A percentile compares a stretch with the other conserved stretches of the same genome.
phyloP scores from a whole-genome alignment of 1,140 invertebrate species.

The silkworm (Bombyx mori) region DNA sequence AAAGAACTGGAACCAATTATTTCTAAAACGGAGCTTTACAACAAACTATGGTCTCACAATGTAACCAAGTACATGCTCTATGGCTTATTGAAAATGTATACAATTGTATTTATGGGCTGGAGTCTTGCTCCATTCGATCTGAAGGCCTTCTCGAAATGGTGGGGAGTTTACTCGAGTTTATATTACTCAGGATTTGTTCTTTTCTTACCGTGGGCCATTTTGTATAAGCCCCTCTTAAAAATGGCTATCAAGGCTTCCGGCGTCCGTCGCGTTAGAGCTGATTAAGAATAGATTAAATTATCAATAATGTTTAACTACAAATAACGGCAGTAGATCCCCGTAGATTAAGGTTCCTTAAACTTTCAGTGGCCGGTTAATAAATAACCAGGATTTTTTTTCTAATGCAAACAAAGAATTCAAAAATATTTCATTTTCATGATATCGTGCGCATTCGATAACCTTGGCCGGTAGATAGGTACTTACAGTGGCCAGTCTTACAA shows the following conservation, averaged over 20 bases:
- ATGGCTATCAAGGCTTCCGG: neutral
- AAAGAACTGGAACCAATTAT: conserved; percentile 77
- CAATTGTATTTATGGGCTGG: conserved; percentile 89
- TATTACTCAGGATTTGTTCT: conserved; percentile 57
- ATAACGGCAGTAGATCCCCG: no score
- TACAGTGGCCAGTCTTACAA: no score
- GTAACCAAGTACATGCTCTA: conserved; percentile 55
- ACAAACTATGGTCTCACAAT: conserved; percentile 53
- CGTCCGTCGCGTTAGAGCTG: neutral
- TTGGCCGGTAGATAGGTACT: no score
- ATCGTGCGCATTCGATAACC: no score
- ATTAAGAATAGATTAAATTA: neutral
- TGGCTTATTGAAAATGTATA: conserved; percentile 81
- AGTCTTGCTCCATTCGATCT: conserved; percentile 85
- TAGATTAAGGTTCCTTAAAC: no score
- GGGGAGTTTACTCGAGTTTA: conserved; percentile 39
- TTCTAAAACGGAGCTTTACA: conserved; percentile 63
- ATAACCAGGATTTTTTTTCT: no score
- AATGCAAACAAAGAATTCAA: no score
- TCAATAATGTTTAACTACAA: no score
- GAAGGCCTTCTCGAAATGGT: conserved; percentile 73
- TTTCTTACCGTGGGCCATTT: conserved; percentile 50
- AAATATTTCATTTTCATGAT: no score
- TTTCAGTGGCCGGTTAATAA: no score
- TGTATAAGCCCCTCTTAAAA: conserved; percentile 34